phyloP scores from a whole-genome alignment of 2,797 vertebrate species.

The Arremon aurantiirostris region DNA sequence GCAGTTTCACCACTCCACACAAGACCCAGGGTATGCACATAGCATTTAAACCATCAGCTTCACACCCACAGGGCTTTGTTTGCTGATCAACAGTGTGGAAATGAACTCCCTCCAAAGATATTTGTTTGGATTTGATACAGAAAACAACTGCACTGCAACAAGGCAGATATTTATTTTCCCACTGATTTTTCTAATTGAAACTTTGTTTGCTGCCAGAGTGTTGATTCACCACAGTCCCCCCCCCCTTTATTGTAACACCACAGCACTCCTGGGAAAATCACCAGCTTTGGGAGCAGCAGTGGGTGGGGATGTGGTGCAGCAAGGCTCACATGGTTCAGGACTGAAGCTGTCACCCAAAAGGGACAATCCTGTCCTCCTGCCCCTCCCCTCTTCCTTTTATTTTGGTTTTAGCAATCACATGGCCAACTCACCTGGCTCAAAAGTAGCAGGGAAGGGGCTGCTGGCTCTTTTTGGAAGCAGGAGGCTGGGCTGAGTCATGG shows the following conservation, averaged over 20 bases:
- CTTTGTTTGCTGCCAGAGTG: conserved; percentile 15
- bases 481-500: background rate
- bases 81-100: conserved; percentile 25
- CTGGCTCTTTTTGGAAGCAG: background rate
- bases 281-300: background rate
- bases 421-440: background rate
- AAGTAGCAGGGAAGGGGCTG: background rate
- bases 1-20: fast-evolving
- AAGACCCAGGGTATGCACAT: fast-evolving
- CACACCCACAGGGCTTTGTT: conserved; percentile 18
- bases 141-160: conserved; percentile 19
- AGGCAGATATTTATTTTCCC: conserved; percentile 38
- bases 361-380: background rate
- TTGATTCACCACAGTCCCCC: background rate
- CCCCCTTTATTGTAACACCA: background rate
- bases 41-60: background rate
- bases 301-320: background rate
- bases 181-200: conserved; percentile 20
- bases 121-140: conserved; percentile 25
- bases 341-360: background rate
- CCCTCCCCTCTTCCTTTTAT: background rate
- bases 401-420: background rate
- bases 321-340: fast-evolving
- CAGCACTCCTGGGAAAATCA: background rate
- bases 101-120: background rate